Conservation (phyloP, 1,140 invertebrate genomes). For the Apolygus lucorum region DNA sequence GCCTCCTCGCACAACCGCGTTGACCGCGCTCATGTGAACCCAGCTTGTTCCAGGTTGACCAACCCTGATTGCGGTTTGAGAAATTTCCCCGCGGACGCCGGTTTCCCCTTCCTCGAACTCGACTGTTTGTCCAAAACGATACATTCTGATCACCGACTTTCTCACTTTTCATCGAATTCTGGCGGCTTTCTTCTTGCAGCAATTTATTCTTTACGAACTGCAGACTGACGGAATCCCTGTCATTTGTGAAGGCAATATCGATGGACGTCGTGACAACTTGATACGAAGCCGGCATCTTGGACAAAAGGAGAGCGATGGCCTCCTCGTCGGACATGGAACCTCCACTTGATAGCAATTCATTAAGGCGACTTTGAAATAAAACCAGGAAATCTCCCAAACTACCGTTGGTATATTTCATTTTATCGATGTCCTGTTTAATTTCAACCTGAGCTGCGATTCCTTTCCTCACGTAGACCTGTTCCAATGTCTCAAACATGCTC, state of each 20-base stretch:
- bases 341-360: neutral
- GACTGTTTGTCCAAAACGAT: neutral
- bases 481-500: slow-evolving; percentile 12
- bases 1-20: no score
- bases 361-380: slow-evolving; percentile 1
- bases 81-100: no score
- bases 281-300: neutral
- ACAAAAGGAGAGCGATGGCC: slow-evolving; percentile 11
- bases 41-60: no score
- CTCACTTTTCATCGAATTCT: neutral
- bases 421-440: slow-evolving; percentile 3
- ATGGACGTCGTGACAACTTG: slow-evolving; percentile 8
- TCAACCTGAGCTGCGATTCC: slow-evolving; percentile 2
- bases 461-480: slow-evolving; percentile 11
- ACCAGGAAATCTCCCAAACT: slow-evolving; percentile 8
- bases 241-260: neutral
- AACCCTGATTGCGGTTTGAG: no score
- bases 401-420: slow-evolving; percentile 1
- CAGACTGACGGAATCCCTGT: neutral
- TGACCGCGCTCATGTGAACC: no score
- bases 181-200: slow-evolving; percentile 5
- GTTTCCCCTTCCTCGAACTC: neutral
- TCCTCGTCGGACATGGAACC: neutral
- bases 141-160: neutral
- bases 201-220: slow-evolving; percentile 9